Base-by-base conservation (phyloP, 1,140 invertebrate species). In the Cherax quadricarinatus region DNA sequence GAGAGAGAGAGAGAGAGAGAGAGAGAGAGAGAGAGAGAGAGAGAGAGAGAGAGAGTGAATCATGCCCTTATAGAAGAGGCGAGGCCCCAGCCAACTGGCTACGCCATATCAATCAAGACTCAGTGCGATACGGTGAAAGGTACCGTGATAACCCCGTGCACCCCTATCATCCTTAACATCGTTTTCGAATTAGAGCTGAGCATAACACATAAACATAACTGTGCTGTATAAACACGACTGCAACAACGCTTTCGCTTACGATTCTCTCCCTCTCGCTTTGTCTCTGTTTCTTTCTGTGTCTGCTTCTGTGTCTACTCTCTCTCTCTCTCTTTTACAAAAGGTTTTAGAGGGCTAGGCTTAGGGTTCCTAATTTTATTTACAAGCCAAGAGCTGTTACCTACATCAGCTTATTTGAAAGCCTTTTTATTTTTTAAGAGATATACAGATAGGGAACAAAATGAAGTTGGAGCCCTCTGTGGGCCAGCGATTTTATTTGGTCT, bases 141-240 rank as follows among this genome's bases (percentile, higher is more conserved):
- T 87, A 4, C 49, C 49, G 4, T 7, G 86, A 87, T 87, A 87
- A 87, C 70, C 70, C 86, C 10, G 48, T 57, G 21, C 18, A 21
- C 70, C 70, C 30, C 86, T 87, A 87, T 87, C 86, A 87, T 78
- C 73, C 70, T 24, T 73, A 57, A 87, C 86, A 87, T 87, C 86
- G 86, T 87, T 87, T 87, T 73, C 86, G 86, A 87, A 87, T 87
- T 87, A 87, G 70, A 70, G 70, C 86, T 49, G 79, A 87, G 86
- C 86, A 87, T 78, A 87, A 87, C 86, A 87, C 79, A 73, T 87
- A 87, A 87, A 87, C 86, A 87, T 49, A 57, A 57, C 86, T 57
- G 73, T 49, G 48, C 53, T 87, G 86, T 87, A 87, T 87, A 87
- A 87, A 87, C 86, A 87, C 16, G 16, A 18, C 81, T 48, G 9